A percentile compares a stretch with the other conserved stretches of the same genome.
Conservation (phyloP, 2,113 vertebrate genomes). For the Gallinago undulata region DNA sequence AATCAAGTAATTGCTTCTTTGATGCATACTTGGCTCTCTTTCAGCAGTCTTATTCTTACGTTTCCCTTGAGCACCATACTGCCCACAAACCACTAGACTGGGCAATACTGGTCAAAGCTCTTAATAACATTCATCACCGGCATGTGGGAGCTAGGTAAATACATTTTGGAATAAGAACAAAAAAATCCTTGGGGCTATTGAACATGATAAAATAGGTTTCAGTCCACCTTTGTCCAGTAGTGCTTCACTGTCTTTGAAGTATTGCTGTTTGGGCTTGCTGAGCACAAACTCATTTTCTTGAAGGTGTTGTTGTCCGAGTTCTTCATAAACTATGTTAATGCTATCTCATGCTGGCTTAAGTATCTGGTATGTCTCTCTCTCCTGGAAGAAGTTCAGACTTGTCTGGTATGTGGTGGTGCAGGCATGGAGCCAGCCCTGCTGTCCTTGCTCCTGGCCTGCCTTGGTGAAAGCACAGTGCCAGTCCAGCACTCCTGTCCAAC, state of each 20-base stretch:
- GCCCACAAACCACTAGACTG: constrained; percentile 23
- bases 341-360: background rate
- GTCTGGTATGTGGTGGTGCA: background rate
- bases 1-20: background rate
- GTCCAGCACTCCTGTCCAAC: background rate
- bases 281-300: background rate
- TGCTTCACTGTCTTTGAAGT: constrained; percentile 9
- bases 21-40: background rate
- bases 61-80: background rate
- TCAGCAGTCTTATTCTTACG: background rate
- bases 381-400: background rate
- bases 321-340: background rate
- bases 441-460: background rate
- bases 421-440: background rate
- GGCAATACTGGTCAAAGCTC: background rate
- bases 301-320: background rate
- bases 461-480: background rate
- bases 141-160: constrained; percentile 13
- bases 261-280: background rate
- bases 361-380: background rate
- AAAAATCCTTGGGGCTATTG: background rate
- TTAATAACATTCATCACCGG: background rate
- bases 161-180: constrained; percentile 31
- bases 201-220: background rate
- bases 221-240: background rate